Percentiles rank a stretch among this genome's conserved stretches.
Conservation (phyloP, 2,113 vertebrate species). For the Columbina picui region DNA sequence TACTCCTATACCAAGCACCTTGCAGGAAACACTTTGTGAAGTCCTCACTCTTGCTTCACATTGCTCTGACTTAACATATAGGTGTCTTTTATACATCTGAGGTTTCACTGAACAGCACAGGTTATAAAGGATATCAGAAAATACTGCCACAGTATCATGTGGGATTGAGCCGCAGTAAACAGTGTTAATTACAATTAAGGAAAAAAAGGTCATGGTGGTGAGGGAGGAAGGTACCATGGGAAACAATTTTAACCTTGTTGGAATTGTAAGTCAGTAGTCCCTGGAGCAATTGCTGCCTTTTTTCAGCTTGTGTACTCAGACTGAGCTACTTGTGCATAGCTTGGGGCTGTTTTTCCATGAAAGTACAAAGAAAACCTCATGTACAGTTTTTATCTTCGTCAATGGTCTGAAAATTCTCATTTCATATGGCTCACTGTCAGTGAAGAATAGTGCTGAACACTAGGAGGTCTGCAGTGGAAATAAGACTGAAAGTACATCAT, state of each 20-base stretch:
- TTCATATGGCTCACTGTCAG: not conserved
- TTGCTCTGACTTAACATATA: not conserved
- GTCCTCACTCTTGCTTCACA: not conserved
- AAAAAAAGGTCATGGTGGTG: not conserved
- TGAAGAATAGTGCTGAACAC: not conserved
- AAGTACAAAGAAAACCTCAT: slow-evolving; percentile 24
- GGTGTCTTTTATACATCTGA: not conserved
- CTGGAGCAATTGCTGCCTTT: not conserved
- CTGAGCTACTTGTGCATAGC: slow-evolving; percentile 3
- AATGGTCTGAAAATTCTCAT: not conserved
- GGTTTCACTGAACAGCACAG: not conserved
- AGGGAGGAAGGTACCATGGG: not conserved
- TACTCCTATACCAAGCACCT: not conserved
- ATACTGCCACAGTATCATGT: not conserved
- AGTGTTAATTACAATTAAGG: not conserved
- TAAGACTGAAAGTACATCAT: not conserved
- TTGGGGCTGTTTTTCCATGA: not conserved
- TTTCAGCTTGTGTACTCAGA: not conserved
- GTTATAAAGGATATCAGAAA: not conserved
- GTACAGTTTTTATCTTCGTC: not conserved
- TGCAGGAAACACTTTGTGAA: not conserved
- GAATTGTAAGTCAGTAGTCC: not conserved
- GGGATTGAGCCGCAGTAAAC: not conserved
- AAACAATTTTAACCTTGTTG: not conserved
- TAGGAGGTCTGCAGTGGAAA: slow-evolving; percentile 18